Percentiles rank a stretch among this genome's conserved stretches.
Evolutionary conservation across 2,888 invertebrate species (phyloP).

Genomic region (Willowsia nigromaculata): DNA sequence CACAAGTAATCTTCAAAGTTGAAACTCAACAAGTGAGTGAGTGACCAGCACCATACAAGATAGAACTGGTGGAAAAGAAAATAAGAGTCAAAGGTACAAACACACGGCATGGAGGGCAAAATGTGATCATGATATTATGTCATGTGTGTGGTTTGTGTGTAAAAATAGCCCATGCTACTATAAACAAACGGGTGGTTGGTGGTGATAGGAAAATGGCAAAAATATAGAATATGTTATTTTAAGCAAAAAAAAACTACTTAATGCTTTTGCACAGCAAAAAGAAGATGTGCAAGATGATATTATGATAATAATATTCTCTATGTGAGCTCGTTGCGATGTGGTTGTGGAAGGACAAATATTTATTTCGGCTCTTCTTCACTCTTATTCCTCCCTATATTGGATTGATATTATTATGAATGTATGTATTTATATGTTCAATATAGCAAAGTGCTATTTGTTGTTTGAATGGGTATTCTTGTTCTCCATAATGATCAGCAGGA

Average conservation of each 20-base stretch:
- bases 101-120: not conserved
- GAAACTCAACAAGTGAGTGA: slow-evolving; percentile 39
- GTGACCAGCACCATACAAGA: not conserved
- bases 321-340: not conserved
- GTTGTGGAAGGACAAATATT: slow-evolving; percentile 52
- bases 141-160: not conserved
- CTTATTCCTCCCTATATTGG: not conserved
- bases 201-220: not conserved
- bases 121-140: not conserved
- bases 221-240: slow-evolving; percentile 24
- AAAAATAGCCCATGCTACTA: not conserved
- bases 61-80: slow-evolving; percentile 7
- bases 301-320: not conserved
- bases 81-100: slow-evolving; percentile 32
- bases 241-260: slow-evolving; percentile 18
- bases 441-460: slow-evolving; percentile 29
- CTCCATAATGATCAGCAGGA: not conserved
- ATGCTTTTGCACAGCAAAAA: not conserved
- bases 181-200: not conserved
- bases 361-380: slow-evolving; percentile 42
- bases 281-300: not conserved
- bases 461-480: slow-evolving; percentile 33
- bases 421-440: slow-evolving; percentile 13
- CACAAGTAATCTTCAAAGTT: not conserved
- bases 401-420: not conserved